A percentile compares a stretch with the other conserved stretches of the same genome.
phyloP scores from a whole-genome alignment of 1,140 invertebrate genomes.

The Euschistus heros region DNA sequence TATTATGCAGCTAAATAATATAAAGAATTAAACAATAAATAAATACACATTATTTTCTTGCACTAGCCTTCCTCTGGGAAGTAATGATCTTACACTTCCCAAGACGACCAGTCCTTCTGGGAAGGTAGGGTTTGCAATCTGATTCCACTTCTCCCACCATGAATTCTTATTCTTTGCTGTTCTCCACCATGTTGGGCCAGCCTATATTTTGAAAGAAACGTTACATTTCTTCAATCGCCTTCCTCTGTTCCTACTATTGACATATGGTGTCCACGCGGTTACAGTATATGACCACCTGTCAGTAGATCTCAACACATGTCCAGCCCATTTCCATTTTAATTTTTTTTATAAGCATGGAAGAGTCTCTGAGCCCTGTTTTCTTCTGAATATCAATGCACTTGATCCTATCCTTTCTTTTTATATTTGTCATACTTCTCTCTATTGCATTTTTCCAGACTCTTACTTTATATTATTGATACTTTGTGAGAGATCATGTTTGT shows the following conservation, averaged over 20 bases:
- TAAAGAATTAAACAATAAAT: too few species aligned
- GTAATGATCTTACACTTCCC: background rate
- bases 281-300: background rate
- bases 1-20: too few species aligned
- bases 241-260: background rate
- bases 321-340: too few species aligned
- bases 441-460: too few species aligned
- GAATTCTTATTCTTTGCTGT: background rate
- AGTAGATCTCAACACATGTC: background rate
- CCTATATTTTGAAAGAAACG: background rate
- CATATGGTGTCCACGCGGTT: background rate
- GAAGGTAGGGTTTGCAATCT: background rate
- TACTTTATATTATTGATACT: too few species aligned
- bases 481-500: too few species aligned
- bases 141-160: background rate
- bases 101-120: background rate
- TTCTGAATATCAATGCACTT: background rate
- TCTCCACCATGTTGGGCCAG: background rate
- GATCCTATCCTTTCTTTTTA: background rate
- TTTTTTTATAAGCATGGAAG: background rate
- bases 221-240: background rate
- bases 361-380: background rate
- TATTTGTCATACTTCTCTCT: too few species aligned
- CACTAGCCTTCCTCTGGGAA: too few species aligned
- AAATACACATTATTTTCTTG: too few species aligned